Evolutionary conservation across 2,113 vertebrate genomes (phyloP), one percentile per base, ranked within the genome.

Genomic region (Varanus komodoensis): DNA sequence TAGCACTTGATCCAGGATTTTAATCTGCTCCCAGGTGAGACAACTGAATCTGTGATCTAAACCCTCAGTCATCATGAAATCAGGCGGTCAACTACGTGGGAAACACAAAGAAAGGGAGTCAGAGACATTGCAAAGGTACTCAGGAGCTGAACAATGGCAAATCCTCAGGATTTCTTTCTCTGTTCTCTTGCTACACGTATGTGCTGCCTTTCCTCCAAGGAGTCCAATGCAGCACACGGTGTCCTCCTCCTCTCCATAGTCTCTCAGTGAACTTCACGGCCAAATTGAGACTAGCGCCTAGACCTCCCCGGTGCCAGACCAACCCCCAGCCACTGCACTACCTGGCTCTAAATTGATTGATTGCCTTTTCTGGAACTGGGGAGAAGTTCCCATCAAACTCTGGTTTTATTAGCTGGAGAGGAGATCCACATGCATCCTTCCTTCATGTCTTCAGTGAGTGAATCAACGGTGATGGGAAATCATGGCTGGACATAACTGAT

Each of bases 21-120:
- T 91, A 94, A 99, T 97, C 95, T 99, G 99, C 90, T 99, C 98
- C 92, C 98, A 97, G 84, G 97, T 98, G 94, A 99, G 98, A 96
- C 96, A 97, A 94, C 98, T 98, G 96, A 99, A 99, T 92, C 98
- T 97, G 94, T 98, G 97, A 80, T 97, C 98, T 89, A 96, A 92
- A 91, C 94, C 95, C 94, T 98, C 98, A 91, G 98, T 98, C 98
- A 99, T 99, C 91, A 96, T 98, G 95, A 88, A 91, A 87, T 95
- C 25, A 73, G 92, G 80, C 95, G 96, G 90, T 93, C 93, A 95
- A 92, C 95, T 93, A 78, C 73, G 89, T 86, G 91, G 54, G 87
- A 95, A 94, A 74, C 32, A 91, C 48, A 94, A 94, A 93, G 73
- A 74, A 8, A 80, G 91, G 83, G 80, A 1, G 34, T 95, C 80